These are phyloP conservation scores for Lutraria lutraria DNA, from an alignment of 2,888 invertebrate genomes.

Conservation along the genomic window DNA sequence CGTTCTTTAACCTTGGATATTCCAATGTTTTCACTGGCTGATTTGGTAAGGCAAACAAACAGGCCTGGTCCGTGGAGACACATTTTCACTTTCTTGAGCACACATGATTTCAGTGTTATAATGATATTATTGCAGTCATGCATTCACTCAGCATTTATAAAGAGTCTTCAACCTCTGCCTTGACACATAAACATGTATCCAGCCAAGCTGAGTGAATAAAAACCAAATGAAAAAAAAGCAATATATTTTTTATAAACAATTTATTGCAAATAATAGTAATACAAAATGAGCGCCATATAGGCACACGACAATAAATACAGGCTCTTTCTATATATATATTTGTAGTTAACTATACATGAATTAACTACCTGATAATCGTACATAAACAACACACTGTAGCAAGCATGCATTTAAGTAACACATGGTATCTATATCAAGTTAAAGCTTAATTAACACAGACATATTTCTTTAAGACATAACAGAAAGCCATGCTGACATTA, in stretches of 20 bases:
- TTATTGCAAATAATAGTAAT: constrained; percentile 70
- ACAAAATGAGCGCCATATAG: constrained; percentile 58
- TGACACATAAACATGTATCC: not conserved
- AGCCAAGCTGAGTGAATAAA: not conserved
- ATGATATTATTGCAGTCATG: too few relatives aligned
- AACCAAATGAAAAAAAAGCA: not conserved
- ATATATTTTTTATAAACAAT: constrained; percentile 58
- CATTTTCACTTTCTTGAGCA: too few relatives aligned
- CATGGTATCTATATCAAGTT: not conserved
- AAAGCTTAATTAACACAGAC: not conserved
- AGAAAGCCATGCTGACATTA: too few relatives aligned
- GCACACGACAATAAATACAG: constrained; percentile 66
- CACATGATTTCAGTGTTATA: too few relatives aligned
- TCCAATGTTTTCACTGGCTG: too few relatives aligned
- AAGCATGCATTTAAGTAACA: not conserved
- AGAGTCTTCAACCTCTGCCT: not conserved
- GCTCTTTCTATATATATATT: constrained; percentile 39
- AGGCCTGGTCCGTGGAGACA: too few relatives aligned
- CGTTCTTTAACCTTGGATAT: too few relatives aligned
- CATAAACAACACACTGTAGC: not conserved
- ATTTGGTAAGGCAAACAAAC: too few relatives aligned
- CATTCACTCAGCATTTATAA: too few relatives aligned
- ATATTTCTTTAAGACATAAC: too few relatives aligned
- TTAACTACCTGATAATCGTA: constrained; percentile 18
- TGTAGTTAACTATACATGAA: constrained; percentile 19